Evolutionary conservation across 2,113 vertebrate species (phyloP).

Genomic region (Alces alces): DNA sequence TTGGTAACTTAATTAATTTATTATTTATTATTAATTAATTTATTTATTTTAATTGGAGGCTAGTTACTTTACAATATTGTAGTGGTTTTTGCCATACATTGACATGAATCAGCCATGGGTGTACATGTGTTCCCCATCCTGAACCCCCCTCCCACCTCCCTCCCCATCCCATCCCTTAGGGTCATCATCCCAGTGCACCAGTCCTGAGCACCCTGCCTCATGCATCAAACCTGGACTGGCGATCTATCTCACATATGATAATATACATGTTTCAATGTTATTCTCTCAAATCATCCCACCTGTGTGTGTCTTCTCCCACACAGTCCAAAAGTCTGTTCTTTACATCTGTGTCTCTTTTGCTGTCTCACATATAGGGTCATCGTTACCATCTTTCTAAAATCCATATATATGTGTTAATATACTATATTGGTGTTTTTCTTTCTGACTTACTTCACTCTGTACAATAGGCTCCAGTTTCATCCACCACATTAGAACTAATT

Average conservation of each 20-base stretch:
- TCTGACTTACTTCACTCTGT: background rate
- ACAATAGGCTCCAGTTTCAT: background rate
- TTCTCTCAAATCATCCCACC: background rate
- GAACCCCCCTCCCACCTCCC: background rate
- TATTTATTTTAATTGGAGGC: background rate
- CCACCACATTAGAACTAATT: background rate
- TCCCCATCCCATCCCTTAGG: background rate
- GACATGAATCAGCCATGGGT: background rate
- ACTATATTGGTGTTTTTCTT: background rate
- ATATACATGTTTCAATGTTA: background rate
- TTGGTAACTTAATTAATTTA: background rate
- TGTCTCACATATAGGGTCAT: background rate
- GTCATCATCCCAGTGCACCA: background rate
- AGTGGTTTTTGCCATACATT: background rate
- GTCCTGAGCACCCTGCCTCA: background rate
- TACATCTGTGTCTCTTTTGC: background rate
- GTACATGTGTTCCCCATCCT: background rate
- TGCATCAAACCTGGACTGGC: background rate
- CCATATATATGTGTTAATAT: background rate
- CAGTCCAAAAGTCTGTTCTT: background rate
- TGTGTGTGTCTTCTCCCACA: background rate
- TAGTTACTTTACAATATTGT: background rate
- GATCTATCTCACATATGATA: background rate
- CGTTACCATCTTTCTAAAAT: background rate
- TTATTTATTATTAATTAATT: background rate